Conservation (phyloP, 2,888 invertebrate genomes). For the Nemurella pictetii region DNA sequence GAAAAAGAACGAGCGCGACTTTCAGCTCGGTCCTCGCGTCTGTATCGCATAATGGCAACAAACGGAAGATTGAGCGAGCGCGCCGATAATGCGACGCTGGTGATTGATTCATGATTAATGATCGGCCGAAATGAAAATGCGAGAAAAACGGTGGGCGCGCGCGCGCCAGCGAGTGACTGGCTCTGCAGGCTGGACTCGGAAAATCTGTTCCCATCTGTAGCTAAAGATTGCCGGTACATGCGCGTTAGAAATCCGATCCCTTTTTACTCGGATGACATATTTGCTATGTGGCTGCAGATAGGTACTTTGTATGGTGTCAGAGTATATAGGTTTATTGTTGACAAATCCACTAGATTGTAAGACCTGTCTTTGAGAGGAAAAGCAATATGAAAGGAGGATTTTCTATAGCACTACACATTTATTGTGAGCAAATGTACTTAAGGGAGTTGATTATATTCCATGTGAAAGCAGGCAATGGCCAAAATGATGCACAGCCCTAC, state of each 20-base stretch:
- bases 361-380: neutral
- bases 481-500: neutral
- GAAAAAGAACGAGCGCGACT: neutral
- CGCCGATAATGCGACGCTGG: neutral
- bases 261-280: neutral
- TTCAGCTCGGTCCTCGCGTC: neutral
- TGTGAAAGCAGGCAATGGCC: neutral
- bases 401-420: neutral
- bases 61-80: conserved; percentile 12
- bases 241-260: neutral
- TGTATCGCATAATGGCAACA: neutral
- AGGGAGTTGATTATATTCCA: neutral
- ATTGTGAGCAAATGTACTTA: neutral
- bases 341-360: neutral
- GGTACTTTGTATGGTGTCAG: neutral
- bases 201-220: neutral
- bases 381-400: neutral
- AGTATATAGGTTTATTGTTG: neutral
- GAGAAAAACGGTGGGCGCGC: neutral
- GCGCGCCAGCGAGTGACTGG: neutral
- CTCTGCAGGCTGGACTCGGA: neutral
- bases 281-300: neutral
- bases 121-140: neutral
- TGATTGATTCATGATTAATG: neutral
- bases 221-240: neutral